Base-by-base conservation (phyloP, 2,113 vertebrate species). In the Etheostoma spectabile region DNA sequence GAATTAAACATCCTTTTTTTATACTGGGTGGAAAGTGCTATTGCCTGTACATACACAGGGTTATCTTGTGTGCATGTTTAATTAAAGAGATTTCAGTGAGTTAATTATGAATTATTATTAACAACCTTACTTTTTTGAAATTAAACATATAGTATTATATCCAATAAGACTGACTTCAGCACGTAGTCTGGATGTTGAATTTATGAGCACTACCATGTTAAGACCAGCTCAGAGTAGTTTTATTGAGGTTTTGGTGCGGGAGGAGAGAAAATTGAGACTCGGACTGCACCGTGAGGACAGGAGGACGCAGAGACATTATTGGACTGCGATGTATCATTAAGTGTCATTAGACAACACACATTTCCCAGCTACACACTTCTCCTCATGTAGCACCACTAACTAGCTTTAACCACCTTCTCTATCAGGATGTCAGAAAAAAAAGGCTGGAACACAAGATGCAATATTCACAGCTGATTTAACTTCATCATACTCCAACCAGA, bases 261-360 rank as follows among this genome's bases (percentile, higher is more conserved):
- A 55, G 69, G 48, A 57, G 64, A 68, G 55, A 74, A 21, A 49
- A 48, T 16, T 61, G 33, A 49, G 21, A 52, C 55, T 24, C 68
- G 67, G 71, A 66, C 60, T 71, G 71, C 21, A 78, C 74, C 67
- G 60, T 42, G 66, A 76, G 73, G 72, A 71, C 46, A 27, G 79
- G 74, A 85, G 62, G 70, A 71, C 69, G 74, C 33, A 72, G 24
- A 62, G 78, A 81, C 68, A 69, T 55, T 86, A 91, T 79, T 88
- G 63, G 78, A 16, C 69, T 56, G 79, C 53, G 46, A 69, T 45
- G 63, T 46, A 88, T 86, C 83, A 89, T 85, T 90, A 87, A 60
- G 60, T 60, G 55, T 75, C 12, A 80, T 79, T 84, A 79, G 64
- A 60, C 60, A 55, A 57, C 61, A 63, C 35, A 59, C 38, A 78